Base-by-base conservation (phyloP, 2,797 vertebrate genomes). In the Percopsis omiscomaycus region DNA sequence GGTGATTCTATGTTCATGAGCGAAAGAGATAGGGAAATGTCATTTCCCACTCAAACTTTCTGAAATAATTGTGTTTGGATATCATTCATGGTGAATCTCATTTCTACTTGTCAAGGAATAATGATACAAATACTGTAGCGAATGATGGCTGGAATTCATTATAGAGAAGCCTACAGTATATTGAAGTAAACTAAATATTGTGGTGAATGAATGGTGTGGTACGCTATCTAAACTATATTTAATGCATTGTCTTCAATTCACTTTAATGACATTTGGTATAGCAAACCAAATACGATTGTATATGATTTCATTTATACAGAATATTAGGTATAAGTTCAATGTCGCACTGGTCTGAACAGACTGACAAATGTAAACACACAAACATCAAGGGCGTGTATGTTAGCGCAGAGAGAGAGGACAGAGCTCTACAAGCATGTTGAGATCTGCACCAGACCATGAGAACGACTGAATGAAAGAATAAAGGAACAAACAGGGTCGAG, bases 61-160 rank as follows among this genome's bases (percentile, higher is more conserved):
- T 61, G 50, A 79, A 78, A 84, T 85, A 77, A 84, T 84, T 82
- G 73, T 50, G 61, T 45, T 73, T 32, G 68, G 59, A 59, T 64
- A 75, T 75, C 79, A 82, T 62, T 90, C 85, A 83, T 74, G 58
- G 57, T 30, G 46, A 63, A 6, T 55, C 75, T 73, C 55, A n/a
- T 55, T 57, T 61, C 72, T 5, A 65, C 55, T 80, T 86, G 84
- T 85, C 83, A 85, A 61, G 52, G 29, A 73, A 9, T 42, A 42
- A 42, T 42, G 37, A 42, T 42, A 42, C 37, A 74, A 65, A 52
- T 62, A 22, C 22, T 22, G 22, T 22, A 47, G 13, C 5, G 64
- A 47, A 62, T 15, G 52, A 42, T 71, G 57, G 52, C 77, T 87
- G 88, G 69, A 82, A 83, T 73, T 55, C 12, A 48, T 48, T 48